Evolutionary conservation across 2,888 invertebrate species (phyloP), one percentile per base, ranked within the genome.

Genomic region (Stenodema calcarata): DNA sequence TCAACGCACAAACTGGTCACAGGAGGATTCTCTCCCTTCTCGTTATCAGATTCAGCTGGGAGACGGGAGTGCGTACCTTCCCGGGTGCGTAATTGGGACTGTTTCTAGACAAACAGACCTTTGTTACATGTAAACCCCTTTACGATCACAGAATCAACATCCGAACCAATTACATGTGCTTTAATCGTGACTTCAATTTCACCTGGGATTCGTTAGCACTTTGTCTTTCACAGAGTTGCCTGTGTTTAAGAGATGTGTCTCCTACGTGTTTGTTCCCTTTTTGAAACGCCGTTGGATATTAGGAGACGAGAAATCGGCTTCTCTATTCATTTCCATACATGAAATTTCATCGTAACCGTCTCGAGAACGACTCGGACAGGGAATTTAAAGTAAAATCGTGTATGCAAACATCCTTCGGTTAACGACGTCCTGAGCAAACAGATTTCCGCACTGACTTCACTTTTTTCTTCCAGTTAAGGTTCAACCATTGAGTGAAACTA

Each of bases 101-200:
- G 0, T 44, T 44, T 78, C 44, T 42, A 44, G 41, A 78, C 78
- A 78, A 42, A 78, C 78, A 78, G 44, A 78, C 78, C 78, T 78
- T 78, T 78, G 78, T 78, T 44, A 41, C 78, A 44, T 23, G 14
- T 78, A 44, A 41, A 44, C 42, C 4, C 14, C 78, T 78, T 44
- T 18, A 23, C 44, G 27, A 35, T 35, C 42, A 11, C 41, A 69
- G 42, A 42, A 82, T 82, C 82, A 70, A 70, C 82, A 70, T 62
- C 62, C 82, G 41, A 70, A 35, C 69, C 82, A 82, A 82, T 82
- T 82, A 82, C 82, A 42, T 42, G 70, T 50, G 82, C 82, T 82
- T 69, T 82, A 70, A 82, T 62, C 82, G 82, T 69, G 82, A 82
- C 82, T 82, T 70, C 69, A 82, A 82, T 82, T 82, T 70, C 23